Percentiles rank a stretch among this genome's conserved stretches.
Conservation (phyloP, 1,140 invertebrate species). For the Saxidomus purpurata region DNA sequence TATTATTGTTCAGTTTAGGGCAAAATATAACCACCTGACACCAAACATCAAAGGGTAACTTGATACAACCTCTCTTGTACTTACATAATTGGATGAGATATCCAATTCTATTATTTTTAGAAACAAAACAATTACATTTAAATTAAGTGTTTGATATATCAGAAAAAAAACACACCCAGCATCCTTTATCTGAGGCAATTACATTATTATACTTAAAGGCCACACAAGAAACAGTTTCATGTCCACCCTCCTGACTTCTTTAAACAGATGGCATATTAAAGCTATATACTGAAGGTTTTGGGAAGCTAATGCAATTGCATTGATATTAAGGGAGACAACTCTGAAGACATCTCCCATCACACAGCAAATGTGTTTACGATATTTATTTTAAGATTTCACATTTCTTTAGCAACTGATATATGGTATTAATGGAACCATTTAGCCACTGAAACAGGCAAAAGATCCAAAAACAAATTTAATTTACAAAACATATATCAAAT, state of each 20-base stretch:
- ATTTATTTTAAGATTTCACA: too few relatives aligned
- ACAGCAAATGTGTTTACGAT: too few relatives aligned
- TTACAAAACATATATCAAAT: too few relatives aligned
- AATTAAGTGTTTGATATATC: not conserved
- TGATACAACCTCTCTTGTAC: not conserved
- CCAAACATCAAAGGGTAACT: not conserved
- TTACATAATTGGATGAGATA: conserved; percentile 8
- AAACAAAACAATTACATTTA: conserved; percentile 12
- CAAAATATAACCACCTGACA: not conserved
- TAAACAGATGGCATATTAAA: not conserved
- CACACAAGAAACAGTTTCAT: not conserved
- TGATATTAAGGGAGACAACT: too few relatives aligned
- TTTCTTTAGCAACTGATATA: too few relatives aligned
- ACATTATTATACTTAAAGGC: too few relatives aligned
- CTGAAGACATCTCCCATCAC: too few relatives aligned
- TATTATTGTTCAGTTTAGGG: not conserved
- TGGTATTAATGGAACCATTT: too few relatives aligned
- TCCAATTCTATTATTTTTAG: not conserved
- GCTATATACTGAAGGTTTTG: not conserved
- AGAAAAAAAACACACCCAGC: not conserved
- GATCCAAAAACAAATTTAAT: too few relatives aligned
- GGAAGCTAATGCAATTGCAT: too few relatives aligned
- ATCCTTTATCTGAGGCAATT: too few relatives aligned
- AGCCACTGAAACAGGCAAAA: too few relatives aligned
- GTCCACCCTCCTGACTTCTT: not conserved